phyloP scores from a whole-genome alignment of 2,888 invertebrate species.

The Pasiphila rectangulata region DNA sequence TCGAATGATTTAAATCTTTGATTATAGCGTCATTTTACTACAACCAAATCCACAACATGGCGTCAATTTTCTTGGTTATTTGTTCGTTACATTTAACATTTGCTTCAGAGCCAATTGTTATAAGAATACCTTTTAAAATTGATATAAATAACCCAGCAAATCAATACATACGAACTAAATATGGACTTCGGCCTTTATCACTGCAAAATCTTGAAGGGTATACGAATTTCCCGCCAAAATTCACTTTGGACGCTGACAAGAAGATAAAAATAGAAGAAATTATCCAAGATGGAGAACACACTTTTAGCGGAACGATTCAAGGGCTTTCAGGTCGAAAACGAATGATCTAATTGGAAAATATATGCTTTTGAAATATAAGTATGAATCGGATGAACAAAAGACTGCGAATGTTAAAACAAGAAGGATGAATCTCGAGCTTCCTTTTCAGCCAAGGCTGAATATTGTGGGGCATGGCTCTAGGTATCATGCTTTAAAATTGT shows the following conservation, averaged over 20 bases:
- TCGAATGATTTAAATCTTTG: too few species aligned
- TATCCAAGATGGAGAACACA: slow-evolving; percentile 15
- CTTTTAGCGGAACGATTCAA: slow-evolving; percentile 25
- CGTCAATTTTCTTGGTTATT: slow-evolving; percentile 12
- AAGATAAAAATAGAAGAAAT: slow-evolving; percentile 22
- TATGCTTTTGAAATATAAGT: too few species aligned
- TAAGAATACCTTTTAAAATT: slow-evolving; percentile 29
- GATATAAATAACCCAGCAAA: slow-evolving; percentile 30
- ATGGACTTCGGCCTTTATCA: slow-evolving; percentile 35
- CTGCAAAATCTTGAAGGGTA: slow-evolving; percentile 37
- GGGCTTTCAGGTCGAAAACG: slow-evolving; percentile 32
- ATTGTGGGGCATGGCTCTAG: too few species aligned
- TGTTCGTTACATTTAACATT: slow-evolving; percentile 8
- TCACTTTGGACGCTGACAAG: slow-evolving; percentile 23
- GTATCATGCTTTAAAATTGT: too few species aligned
- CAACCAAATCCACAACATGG: slow-evolving; percentile 19
- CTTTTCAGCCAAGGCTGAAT: too few species aligned
- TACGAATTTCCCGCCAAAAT: slow-evolving; percentile 38
- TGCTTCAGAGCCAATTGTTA: slow-evolving; percentile 23
- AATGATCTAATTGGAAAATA: slow-evolving; percentile 15
- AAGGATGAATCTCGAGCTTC: too few species aligned
- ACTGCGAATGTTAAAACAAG: too few species aligned
- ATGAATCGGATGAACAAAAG: too few species aligned
- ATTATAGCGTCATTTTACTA: too few species aligned
- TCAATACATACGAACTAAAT: slow-evolving; percentile 38